Conservation (phyloP, 1,140 invertebrate genomes). For the Eciton burchellii region DNA sequence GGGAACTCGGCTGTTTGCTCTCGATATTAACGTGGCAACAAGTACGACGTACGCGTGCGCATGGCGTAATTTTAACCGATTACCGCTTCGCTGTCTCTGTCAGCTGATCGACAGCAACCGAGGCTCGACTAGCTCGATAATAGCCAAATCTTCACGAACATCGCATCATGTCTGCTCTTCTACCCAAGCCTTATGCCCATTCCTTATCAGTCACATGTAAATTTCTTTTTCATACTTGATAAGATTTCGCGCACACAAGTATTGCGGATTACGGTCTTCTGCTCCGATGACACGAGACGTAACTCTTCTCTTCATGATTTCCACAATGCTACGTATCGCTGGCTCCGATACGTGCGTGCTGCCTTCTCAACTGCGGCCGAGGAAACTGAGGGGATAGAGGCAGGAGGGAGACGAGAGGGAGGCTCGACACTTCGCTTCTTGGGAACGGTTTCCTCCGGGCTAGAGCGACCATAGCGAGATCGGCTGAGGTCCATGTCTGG, state of each 20-base stretch:
- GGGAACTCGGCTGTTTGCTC: not conserved
- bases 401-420: slow-evolving; percentile 70
- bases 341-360: slow-evolving; percentile 11
- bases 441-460: slow-evolving; percentile 63
- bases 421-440: slow-evolving; percentile 72
- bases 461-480: slow-evolving; percentile 70
- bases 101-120: too few relatives aligned
- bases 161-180: not conserved
- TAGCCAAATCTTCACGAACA: slow-evolving; percentile 1
- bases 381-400: slow-evolving; percentile 41
- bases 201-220: not conserved
- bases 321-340: not conserved
- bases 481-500: slow-evolving; percentile 72
- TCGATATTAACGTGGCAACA: not conserved
- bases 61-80: slow-evolving; percentile 10
- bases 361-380: slow-evolving; percentile 60
- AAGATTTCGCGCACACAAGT: not conserved
- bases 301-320: not conserved
- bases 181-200: not conserved
- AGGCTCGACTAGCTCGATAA: too few relatives aligned
- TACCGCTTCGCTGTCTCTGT: not conserved
- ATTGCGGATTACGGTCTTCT: not conserved
- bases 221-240: not conserved
- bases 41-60: too few relatives aligned
- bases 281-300: not conserved